Conservation (phyloP, 2,113 vertebrate species). For the Paramormyrops kingsleyae region DNA sequence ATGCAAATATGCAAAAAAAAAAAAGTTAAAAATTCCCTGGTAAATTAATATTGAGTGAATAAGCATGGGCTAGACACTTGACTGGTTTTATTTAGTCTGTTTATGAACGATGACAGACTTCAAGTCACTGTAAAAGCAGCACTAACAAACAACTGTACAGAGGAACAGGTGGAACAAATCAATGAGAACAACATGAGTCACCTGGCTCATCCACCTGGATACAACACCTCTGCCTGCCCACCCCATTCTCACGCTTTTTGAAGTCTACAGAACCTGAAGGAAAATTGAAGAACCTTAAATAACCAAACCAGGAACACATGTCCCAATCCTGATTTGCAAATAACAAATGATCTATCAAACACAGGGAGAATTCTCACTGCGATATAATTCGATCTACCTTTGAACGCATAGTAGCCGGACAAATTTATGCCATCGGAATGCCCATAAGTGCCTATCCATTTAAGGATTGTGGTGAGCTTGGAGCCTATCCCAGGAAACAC, state of each 20-base stretch:
- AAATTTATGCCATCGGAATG: background rate
- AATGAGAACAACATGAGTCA: background rate
- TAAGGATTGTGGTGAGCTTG: background rate
- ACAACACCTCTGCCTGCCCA: background rate
- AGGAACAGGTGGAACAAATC: background rate
- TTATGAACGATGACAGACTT: conserved; percentile 56
- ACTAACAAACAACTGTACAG: background rate
- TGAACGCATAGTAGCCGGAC: background rate
- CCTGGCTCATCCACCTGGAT: background rate
- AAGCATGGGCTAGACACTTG: conserved; percentile 43
- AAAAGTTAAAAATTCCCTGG: background rate
- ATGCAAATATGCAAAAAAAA: background rate
- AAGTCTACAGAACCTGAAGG: background rate
- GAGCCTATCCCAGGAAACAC: background rate
- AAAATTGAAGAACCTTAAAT: background rate
- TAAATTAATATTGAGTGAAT: conserved; percentile 34
- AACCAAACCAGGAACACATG: background rate
- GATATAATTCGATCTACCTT: background rate
- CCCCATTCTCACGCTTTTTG: background rate
- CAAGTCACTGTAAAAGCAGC: background rate
- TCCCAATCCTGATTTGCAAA: background rate
- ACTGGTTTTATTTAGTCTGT: background rate
- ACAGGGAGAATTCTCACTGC: background rate
- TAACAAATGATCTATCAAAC: background rate
- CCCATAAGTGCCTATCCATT: background rate